Conservation (phyloP, 2,888 invertebrate species). For the Agrenia bidenticulata region DNA sequence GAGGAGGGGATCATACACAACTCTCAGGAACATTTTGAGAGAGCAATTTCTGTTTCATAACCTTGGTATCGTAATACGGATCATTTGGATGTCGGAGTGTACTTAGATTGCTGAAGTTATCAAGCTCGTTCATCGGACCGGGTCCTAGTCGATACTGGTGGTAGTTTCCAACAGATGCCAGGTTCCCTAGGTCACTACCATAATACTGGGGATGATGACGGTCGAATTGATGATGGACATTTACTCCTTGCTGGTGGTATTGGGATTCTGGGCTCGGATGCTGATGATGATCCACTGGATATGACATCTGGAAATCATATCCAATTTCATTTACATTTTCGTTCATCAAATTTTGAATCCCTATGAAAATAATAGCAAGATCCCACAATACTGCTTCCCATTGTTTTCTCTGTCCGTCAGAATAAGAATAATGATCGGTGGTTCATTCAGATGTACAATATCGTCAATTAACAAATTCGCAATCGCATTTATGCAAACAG, state of each 20-base stretch:
- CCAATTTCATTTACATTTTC: neutral
- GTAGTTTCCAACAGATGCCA: slow-evolving; percentile 5
- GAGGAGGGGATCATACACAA: slow-evolving; percentile 44
- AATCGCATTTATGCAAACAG: too few species aligned
- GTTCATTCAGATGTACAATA: too few species aligned
- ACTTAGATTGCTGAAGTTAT: slow-evolving; percentile 45
- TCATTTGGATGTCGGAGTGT: slow-evolving; percentile 46
- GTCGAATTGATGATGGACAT: slow-evolving; percentile 40
- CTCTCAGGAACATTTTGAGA: slow-evolving; percentile 52
- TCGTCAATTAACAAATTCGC: too few species aligned
- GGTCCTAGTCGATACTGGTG: slow-evolving; percentile 34
- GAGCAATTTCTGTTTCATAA: slow-evolving; percentile 52
- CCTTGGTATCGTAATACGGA: slow-evolving; percentile 51
- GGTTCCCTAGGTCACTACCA: slow-evolving; percentile 3
- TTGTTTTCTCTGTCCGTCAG: too few species aligned
- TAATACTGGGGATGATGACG: slow-evolving; percentile 34
- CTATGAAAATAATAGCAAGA: too few species aligned
- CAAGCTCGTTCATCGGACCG: slow-evolving; percentile 47
- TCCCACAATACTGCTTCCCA: too few species aligned
- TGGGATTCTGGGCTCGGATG: slow-evolving; percentile 13
- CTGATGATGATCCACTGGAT: slow-evolving; percentile 21
- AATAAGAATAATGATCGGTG: too few species aligned
- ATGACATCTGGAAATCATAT: slow-evolving; percentile 21
- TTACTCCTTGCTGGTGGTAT: slow-evolving; percentile 28
- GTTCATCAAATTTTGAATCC: too few species aligned